Base-by-base conservation (phyloP, 2,888 invertebrate genomes). In the Apodemia mormo region DNA sequence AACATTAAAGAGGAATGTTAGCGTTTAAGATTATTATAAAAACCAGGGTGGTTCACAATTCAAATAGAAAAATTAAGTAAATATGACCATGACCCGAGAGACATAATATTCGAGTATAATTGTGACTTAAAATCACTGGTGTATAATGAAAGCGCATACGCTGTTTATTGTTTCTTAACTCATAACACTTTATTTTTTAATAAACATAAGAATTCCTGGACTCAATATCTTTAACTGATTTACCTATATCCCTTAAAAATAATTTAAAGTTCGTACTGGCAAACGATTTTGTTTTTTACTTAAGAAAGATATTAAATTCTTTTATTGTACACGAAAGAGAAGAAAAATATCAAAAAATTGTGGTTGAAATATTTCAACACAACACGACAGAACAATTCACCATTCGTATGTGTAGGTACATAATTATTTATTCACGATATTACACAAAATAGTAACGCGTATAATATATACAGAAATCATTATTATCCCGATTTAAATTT, bases 1-100 rank as follows among this genome's bases (percentile, higher is more conserved):
- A 68, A 43, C 49, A 30, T 65, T 49, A 69, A 65, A 70, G 37
- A 66, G 87, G 85, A 92, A 91, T 92, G 92, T 92, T 90, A 92
- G 92, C 92, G 92, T 92, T 92, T 91, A 90, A 83, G 80, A 52
- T 52, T 52, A 52, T 52, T 52, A 52, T 54, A 82, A 85, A 82
- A 89, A 84, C 87, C 88, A 80, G 79, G 78, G 77, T 37, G 14
- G 33, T 37, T 64, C 8, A 86, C 88, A 87, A 80, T 83, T 84
- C 85, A 84, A 14, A 14, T 64, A 37, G 33, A 33, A 64, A 37
- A 64, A 37, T 33, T 64, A 64, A 64, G 33, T 64, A 64, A 64
- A 54, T 54, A 22, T 33, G 14, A 37, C 64, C 64, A 64, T 37
- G 64, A 30, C 64, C 37, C 37, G 64, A 64, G 0, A 54, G 37